These are phyloP conservation scores for Psittacula derbiana DNA, from an alignment of 2,797 vertebrate genomes.

Conservation along the genomic window DNA sequence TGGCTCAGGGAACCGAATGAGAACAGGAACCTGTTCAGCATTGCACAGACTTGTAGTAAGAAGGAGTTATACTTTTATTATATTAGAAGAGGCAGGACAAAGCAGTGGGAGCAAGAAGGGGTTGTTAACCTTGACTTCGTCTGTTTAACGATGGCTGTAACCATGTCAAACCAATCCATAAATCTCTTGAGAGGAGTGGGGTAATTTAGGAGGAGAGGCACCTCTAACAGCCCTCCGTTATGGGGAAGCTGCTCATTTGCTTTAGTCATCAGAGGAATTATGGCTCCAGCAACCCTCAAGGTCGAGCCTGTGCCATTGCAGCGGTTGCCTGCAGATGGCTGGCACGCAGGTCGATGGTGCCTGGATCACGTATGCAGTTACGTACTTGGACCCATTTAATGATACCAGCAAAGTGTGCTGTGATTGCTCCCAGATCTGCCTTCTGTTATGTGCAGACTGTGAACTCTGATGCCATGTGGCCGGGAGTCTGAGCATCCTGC, in stretches of 20 bases:
- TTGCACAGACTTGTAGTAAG: background rate
- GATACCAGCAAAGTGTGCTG: background rate
- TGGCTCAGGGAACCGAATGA: background rate
- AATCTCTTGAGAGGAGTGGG: background rate
- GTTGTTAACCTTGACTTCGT: background rate
- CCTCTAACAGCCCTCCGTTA: background rate
- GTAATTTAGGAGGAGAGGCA: background rate
- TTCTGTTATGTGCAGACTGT: background rate
- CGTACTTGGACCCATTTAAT: fast-evolving
- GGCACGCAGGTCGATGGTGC: background rate
- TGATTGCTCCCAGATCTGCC: background rate
- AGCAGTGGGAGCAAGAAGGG: background rate
- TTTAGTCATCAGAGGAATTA: background rate
- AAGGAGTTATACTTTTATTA: background rate
- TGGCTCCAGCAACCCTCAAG: background rate
- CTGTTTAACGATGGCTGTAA: background rate
- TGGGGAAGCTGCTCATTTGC: background rate
- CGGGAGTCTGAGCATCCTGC: background rate
- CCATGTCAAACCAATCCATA: background rate
- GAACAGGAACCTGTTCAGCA: background rate
- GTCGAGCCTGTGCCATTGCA: background rate
- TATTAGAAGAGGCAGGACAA: background rate
- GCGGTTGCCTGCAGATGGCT: background rate
- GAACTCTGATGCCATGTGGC: background rate
- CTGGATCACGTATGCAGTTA: background rate